Percentiles rank a stretch among this genome's conserved stretches.
Conservation (phyloP, 2,113 vertebrate species). For the Cavia aperea region DNA sequence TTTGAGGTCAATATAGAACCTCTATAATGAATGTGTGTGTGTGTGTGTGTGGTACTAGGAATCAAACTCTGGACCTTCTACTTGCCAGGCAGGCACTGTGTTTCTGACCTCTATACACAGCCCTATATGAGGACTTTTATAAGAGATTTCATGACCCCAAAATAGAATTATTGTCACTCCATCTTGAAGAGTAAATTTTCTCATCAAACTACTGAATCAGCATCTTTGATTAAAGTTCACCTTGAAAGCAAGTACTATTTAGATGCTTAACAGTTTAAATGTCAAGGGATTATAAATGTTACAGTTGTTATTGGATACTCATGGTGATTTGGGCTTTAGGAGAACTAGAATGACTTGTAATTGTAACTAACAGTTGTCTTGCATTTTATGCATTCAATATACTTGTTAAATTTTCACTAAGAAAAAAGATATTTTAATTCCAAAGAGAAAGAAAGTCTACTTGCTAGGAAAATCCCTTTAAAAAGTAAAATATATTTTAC, state of each 20-base stretch:
- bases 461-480: neutral
- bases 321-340: neutral
- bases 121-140: constrained; percentile 35
- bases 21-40: neutral
- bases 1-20: constrained; percentile 17
- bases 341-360: neutral
- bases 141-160: neutral
- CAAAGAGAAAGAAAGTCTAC: neutral
- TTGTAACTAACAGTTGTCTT: neutral
- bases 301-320: neutral
- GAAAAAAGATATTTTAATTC: neutral
- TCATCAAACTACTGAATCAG: constrained; percentile 19
- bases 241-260: neutral
- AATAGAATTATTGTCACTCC: neutral
- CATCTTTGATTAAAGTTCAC: neutral
- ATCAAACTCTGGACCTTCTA: no score
- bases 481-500: neutral
- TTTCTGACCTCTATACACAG: no score
- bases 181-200: constrained; percentile 39
- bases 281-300: neutral
- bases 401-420: neutral
- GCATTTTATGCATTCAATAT: neutral
- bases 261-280: neutral
- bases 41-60: no score
- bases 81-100: no score